phyloP scores from a whole-genome alignment of 2,888 invertebrate species.

The Dichetophora obliterata region DNA sequence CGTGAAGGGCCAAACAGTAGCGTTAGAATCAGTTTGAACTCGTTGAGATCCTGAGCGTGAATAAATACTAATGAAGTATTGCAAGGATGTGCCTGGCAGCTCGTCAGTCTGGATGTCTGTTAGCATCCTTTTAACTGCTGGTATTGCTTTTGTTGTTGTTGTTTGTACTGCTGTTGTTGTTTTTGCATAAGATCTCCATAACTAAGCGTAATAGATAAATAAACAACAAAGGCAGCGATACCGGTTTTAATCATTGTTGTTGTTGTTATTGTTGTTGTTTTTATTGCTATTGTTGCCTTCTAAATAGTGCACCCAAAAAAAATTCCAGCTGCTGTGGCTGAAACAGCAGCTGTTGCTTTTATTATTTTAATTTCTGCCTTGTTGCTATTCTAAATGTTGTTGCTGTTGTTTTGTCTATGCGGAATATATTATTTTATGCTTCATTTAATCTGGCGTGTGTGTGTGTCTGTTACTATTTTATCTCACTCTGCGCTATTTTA shows the following conservation, averaged over 20 bases:
- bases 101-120: neutral
- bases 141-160: neutral
- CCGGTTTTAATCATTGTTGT: neutral
- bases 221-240: neutral
- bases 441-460: too few relatives aligned
- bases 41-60: neutral
- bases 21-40: neutral
- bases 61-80: constrained; percentile 8
- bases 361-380: neutral
- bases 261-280: constrained; percentile 16
- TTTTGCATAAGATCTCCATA: neutral
- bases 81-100: neutral
- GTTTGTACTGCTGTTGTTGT: neutral
- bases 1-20: neutral
- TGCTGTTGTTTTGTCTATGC: neutral
- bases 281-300: constrained; percentile 13
- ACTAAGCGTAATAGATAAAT: neutral
- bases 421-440: too few relatives aligned
- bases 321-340: constrained; percentile 10
- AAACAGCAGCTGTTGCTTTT: neutral
- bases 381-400: constrained; percentile 4
- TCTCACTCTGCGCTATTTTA: too few relatives aligned
- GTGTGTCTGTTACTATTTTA: too few relatives aligned
- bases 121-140: neutral
- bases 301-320: neutral